phyloP scores from a whole-genome alignment of 1,140 invertebrate species.

The Scaptomyza pallida region DNA sequence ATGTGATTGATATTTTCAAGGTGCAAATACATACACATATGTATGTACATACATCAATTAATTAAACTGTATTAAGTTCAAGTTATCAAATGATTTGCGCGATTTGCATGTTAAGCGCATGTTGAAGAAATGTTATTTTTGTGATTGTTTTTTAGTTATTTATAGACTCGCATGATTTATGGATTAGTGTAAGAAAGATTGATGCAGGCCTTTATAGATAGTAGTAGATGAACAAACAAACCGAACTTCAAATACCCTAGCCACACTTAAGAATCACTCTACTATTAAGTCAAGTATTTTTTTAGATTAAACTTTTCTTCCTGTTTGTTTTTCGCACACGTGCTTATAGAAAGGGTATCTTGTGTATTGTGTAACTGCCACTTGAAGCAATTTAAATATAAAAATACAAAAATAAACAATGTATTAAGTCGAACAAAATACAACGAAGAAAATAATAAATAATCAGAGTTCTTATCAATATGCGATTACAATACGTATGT shows the following conservation, averaged over 20 bases:
- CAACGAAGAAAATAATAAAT: slow-evolving; percentile 19
- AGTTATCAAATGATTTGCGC: no score
- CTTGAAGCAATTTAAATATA: slow-evolving; percentile 26
- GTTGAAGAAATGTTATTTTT: slow-evolving; percentile 6
- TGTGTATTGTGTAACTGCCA: slow-evolving; percentile 1
- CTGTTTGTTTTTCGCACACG: no score
- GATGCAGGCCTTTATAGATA: not conserved
- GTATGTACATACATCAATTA: no score
- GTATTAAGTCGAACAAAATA: slow-evolving; percentile 15
- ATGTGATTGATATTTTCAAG: slow-evolving; percentile 8
- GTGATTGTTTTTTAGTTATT: not conserved
- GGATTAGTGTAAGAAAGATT: not conserved
- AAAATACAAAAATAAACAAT: slow-evolving; percentile 28
- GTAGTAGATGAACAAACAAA: not conserved
- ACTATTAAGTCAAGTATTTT: no score
- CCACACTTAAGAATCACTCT: no score
- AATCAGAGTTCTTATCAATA: slow-evolving; percentile 45
- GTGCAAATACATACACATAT: no score
- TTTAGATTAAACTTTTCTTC: no score
- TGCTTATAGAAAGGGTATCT: not conserved
- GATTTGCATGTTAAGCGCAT: not conserved
- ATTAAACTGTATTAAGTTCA: no score
- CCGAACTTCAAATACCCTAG: not conserved
- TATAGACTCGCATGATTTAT: not conserved
- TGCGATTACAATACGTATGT: slow-evolving; percentile 33